phyloP scores from a whole-genome alignment of 2,888 invertebrate species.

The Machimus rusticus region DNA sequence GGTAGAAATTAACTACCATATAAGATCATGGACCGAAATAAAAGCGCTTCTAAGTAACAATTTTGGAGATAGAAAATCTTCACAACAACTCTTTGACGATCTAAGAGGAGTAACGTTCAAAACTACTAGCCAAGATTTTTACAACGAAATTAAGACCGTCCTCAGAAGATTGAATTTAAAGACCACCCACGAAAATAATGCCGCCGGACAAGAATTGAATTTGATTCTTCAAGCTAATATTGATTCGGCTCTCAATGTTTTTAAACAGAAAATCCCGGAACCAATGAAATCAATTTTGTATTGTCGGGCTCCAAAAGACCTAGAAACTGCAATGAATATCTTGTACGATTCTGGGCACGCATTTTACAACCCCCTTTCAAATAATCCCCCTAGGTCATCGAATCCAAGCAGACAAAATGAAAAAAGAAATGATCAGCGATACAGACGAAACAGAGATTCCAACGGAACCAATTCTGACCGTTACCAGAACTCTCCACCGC shows the following conservation, averaged over 20 bases:
- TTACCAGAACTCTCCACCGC: not conserved
- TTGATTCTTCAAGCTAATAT: not conserved
- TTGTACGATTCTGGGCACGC: not conserved
- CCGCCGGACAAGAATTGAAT: not conserved
- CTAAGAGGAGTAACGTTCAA: not conserved
- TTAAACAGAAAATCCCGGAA: conserved; percentile 4
- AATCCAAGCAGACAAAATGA: not conserved
- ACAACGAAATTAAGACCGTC: not conserved
- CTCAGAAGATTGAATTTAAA: not conserved
- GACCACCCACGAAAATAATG: no score
- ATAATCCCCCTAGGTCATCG: not conserved
- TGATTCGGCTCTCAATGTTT: not conserved
- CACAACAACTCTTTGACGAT: no score
- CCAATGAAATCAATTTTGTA: conserved; percentile 10
- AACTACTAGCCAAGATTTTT: not conserved
- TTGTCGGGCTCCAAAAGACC: not conserved
- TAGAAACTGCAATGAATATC: not conserved
- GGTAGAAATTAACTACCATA: no score
- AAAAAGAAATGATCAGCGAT: not conserved
- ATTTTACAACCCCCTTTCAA: not conserved
- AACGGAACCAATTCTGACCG: not conserved
- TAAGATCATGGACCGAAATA: no score
- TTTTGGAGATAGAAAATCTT: no score
- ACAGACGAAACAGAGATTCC: not conserved
- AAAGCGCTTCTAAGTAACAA: no score